Evolutionary conservation across 2,797 vertebrate genomes (phyloP).

Genomic region (Tauraco hartlaubi): DNA sequence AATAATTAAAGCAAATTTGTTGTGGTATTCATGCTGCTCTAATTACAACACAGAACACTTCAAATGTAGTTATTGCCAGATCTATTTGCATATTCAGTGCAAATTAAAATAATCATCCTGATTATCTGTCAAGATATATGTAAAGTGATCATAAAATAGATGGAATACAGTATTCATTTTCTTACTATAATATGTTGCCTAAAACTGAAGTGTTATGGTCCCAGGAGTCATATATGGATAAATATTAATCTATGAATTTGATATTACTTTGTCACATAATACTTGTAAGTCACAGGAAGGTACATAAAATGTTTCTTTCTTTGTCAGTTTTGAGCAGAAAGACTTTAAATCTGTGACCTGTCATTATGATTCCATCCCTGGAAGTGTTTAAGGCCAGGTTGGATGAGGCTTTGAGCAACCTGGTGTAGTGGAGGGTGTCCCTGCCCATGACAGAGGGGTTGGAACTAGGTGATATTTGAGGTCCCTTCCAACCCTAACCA

Average conservation of each 20-base stretch:
- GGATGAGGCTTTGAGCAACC: too few species aligned
- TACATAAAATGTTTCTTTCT: not conserved
- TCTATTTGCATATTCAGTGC: not conserved
- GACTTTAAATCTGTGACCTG: not conserved
- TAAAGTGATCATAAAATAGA: not conserved
- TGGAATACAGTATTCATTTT: not conserved
- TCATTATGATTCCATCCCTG: not conserved
- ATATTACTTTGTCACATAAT: not conserved
- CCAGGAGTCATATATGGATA: not conserved
- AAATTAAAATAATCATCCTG: conserved; percentile 42
- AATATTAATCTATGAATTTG: not conserved
- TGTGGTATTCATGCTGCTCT: not conserved
- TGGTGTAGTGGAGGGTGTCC: too few species aligned
- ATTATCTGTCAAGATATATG: conserved; percentile 1
- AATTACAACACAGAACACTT: conserved; percentile 27
- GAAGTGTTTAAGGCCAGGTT: too few species aligned
- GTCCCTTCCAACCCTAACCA: too few species aligned
- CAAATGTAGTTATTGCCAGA: conserved; percentile 2
- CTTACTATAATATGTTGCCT: not conserved
- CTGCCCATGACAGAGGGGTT: too few species aligned
- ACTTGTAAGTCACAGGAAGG: not conserved
- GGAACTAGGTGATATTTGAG: too few species aligned
- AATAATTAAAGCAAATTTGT: conserved; percentile 13
- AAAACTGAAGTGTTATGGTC: not conserved
- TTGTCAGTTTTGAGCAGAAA: not conserved